phyloP scores from a whole-genome alignment of 2,888 invertebrate species.

The Sisyra nigra region DNA sequence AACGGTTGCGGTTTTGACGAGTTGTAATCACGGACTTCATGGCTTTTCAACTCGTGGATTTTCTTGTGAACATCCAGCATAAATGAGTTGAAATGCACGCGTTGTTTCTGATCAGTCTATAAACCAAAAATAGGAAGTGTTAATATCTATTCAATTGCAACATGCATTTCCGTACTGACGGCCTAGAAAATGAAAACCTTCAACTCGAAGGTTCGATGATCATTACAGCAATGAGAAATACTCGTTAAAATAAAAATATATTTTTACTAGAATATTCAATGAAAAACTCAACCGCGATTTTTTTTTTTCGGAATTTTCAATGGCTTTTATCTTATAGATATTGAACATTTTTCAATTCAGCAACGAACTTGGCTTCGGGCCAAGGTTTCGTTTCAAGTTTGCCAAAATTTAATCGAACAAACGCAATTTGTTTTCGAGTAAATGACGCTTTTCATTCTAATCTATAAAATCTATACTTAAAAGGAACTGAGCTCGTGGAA shows the following conservation, averaged over 20 bases:
- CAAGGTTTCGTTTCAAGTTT: too few species aligned
- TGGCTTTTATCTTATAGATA: neutral
- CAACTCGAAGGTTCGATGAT: too few species aligned
- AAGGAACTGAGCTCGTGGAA: too few species aligned
- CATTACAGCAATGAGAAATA: too few species aligned
- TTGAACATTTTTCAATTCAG: neutral
- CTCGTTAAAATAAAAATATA: too few species aligned
- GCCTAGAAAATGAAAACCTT: too few species aligned
- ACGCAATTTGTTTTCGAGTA: too few species aligned
- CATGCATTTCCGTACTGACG: neutral
- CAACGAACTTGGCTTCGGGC: neutral
- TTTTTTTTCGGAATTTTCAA: neutral
- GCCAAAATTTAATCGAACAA: too few species aligned
- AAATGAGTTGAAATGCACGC: slow-evolving; percentile 94
- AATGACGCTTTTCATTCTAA: too few species aligned
- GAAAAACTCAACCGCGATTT: neutral
- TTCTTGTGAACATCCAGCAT: slow-evolving; percentile 90
- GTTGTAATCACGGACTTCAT: slow-evolving; percentile 31
- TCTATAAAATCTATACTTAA: too few species aligned
- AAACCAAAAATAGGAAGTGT: slow-evolving; percentile 13
- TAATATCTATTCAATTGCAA: neutral
- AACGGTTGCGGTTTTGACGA: slow-evolving; percentile 48
- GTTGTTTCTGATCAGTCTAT: slow-evolving; percentile 49
- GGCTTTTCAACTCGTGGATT: slow-evolving; percentile 72
- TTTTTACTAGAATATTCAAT: neutral